Base-by-base conservation (phyloP, 2,888 invertebrate genomes). In the Crocallis elinguaria region DNA sequence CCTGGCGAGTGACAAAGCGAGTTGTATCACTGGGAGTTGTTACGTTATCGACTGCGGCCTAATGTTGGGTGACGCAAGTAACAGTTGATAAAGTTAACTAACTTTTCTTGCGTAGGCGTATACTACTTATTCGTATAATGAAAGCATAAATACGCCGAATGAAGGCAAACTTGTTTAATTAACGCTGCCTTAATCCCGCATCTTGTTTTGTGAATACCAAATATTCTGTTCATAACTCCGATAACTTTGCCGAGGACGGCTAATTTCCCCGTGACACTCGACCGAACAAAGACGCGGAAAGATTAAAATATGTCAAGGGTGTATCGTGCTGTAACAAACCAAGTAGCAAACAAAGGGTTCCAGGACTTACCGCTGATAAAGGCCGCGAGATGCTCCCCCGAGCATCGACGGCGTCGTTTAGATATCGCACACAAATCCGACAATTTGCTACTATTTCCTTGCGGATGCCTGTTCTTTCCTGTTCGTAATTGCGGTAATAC, bases 231-330 rank as follows among this genome's bases (percentile, higher is more conserved):
- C 65, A 61, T 73, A 71, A 69, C 69, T 63, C 67, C 59, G 79
- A 81, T 79, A 82, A 79, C 71, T 79, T 82, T 74, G 76, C 77
- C 63, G 61, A 68, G 73, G 70, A 69, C 69, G 69, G 67, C 68
- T 77, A 75, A 80, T 76, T 75, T 67, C 70, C 65, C 66, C 61
- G 63, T 71, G 73, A 75, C 76, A 72, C 69, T 66, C 62, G 49
- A 50, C 59, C 57, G 66, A 82, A 88, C 84, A 85, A 84, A 80
- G 77, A 67, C 71, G 60, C 54, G 60, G 65, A 71, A 66, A 79
- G 78, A 86, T 82, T 81, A 83, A 84, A 87, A 84, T 79, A 78
- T 81, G 77, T 80, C 72, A 73, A 69, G 72, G 57, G 61, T 60
- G 59, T 61, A 57, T 62, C 53, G 58, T 66, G 62, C 68, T 64